Conservation (phyloP, 1,140 invertebrate species). For the Lithobius niger region DNA sequence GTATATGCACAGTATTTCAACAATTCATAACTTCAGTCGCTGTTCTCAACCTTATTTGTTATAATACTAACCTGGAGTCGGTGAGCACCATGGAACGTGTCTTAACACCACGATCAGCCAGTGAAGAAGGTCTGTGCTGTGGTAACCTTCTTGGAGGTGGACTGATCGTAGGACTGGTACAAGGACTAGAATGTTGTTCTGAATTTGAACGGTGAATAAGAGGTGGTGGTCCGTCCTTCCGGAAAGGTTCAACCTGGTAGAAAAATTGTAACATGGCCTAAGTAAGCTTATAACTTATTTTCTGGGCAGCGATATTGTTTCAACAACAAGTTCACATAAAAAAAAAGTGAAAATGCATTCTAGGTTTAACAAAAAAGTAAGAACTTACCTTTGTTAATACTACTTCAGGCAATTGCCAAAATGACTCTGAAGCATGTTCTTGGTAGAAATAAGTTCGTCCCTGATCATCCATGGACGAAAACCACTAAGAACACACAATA, state of each 20-base stretch:
- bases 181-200: neutral
- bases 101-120: conserved; percentile 15
- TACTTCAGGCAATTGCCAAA: conserved; percentile 41
- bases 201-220: neutral
- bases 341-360: too few species aligned
- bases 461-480: conserved; percentile 41
- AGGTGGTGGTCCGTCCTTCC: neutral
- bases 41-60: too few species aligned
- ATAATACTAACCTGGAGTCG: conserved; percentile 17
- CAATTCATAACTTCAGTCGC: too few species aligned
- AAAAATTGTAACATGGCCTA: too few species aligned
- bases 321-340: too few species aligned
- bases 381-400: conserved; percentile 10
- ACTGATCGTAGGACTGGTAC: neutral
- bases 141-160: neutral
- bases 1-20: too few species aligned
- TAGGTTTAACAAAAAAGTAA: too few species aligned
- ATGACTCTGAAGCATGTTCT: conserved; percentile 43
- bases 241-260: neutral
- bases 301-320: too few species aligned
- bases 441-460: conserved; percentile 48
- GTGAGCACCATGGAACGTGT: conserved; percentile 23
- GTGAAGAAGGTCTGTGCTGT: neutral
- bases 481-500: conserved; percentile 37
- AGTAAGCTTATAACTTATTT: too few species aligned